Conservation (phyloP, 1,140 invertebrate genomes). For the Philopotamus ludificatus region DNA sequence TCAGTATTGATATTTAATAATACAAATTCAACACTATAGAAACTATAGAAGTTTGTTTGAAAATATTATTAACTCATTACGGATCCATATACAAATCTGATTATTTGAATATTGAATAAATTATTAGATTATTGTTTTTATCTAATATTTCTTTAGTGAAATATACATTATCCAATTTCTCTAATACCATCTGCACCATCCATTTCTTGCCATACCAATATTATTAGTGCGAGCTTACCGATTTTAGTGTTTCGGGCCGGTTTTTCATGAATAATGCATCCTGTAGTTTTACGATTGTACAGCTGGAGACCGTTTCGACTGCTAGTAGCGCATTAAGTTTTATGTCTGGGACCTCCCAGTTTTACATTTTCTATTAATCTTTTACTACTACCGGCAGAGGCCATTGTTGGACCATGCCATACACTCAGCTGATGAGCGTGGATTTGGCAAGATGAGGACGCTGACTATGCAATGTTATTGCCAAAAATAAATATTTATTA, state of each 20-base stretch:
- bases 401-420: too few species aligned
- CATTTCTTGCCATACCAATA: neutral
- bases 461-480: too few species aligned
- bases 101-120: too few species aligned
- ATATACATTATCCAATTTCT: neutral
- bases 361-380: slow-evolving; percentile 15
- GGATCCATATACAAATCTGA: too few species aligned
- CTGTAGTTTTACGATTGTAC: slow-evolving; percentile 28
- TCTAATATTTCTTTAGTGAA: neutral
- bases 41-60: too few species aligned
- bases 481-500: too few species aligned
- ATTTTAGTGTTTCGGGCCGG: slow-evolving; percentile 21
- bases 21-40: too few species aligned
- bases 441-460: too few species aligned
- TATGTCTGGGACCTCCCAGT: slow-evolving; percentile 3
- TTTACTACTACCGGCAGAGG: slow-evolving; percentile 7
- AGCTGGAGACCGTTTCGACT: neutral
- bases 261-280: slow-evolving; percentile 33
- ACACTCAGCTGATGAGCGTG: too few species aligned
- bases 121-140: too few species aligned
- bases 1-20: too few species aligned
- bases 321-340: slow-evolving; percentile 19
- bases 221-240: slow-evolving; percentile 4
- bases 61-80: too few species aligned
- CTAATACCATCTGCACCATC: neutral